Percentiles rank a stretch among this genome's conserved stretches.
phyloP scores from a whole-genome alignment of 2,888 invertebrate species.

The Choreutis nemorana region DNA sequence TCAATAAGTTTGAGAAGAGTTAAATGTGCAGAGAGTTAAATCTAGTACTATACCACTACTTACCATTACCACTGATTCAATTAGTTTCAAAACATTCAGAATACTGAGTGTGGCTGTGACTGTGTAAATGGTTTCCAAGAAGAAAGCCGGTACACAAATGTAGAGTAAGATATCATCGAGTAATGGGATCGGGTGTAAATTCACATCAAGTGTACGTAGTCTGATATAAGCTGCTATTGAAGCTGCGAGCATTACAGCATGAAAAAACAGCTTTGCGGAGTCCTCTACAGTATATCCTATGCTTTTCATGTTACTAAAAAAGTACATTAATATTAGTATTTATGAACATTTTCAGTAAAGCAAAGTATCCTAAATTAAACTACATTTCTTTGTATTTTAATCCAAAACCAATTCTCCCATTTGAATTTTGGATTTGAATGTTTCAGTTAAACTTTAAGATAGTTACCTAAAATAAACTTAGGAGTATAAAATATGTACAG shows the following conservation, averaged over 20 bases:
- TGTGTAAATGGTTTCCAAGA: constrained; percentile 66
- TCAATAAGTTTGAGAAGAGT: too few species aligned
- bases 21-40: too few species aligned
- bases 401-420: too few species aligned
- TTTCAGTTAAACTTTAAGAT: too few species aligned
- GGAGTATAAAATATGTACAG: too few species aligned
- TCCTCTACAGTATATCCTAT: constrained; percentile 5
- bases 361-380: too few species aligned
- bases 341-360: too few species aligned
- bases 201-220: constrained; percentile 61
- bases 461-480: too few species aligned
- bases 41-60: too few species aligned
- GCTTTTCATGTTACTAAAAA: constrained; percentile 2
- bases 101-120: constrained; percentile 62
- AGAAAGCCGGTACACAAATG: constrained; percentile 68
- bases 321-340: not conserved
- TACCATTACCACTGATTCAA: constrained; percentile 39
- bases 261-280: constrained; percentile 41
- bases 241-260: constrained; percentile 50
- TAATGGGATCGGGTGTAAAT: constrained; percentile 50
- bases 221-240: constrained; percentile 57
- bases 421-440: too few species aligned
- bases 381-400: too few species aligned
- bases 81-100: constrained; percentile 31
- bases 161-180: constrained; percentile 67